Percentiles rank a stretch among this genome's conserved stretches.
Conservation (phyloP, 1,140 invertebrate species). For the Episyrphus balteatus region DNA sequence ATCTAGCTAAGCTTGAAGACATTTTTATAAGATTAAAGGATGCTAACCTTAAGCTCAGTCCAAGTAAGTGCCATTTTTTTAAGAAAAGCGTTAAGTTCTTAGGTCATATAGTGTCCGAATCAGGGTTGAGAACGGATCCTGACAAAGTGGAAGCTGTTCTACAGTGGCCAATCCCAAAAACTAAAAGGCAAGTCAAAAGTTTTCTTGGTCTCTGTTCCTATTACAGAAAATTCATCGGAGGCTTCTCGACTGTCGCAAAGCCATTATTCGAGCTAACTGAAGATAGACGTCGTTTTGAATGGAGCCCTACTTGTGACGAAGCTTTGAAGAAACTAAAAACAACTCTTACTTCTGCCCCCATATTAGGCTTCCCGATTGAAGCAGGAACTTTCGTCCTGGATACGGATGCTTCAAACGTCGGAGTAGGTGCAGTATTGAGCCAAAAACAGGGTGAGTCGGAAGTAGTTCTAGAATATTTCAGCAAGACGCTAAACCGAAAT, state of each 20-base stretch:
- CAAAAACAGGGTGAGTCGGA: slow-evolving; percentile 14
- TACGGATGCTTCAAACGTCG: slow-evolving; percentile 15
- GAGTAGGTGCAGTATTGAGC: slow-evolving; percentile 11
- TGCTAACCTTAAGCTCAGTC: background rate
- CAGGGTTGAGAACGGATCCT: background rate
- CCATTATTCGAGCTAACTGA: background rate
- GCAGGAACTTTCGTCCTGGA: slow-evolving; percentile 12
- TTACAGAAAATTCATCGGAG: slow-evolving; percentile 2
- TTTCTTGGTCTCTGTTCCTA: slow-evolving; percentile 3
- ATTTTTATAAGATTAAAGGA: background rate
- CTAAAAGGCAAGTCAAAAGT: slow-evolving; percentile 1
- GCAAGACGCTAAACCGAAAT: slow-evolving; percentile 26
- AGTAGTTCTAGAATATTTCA: slow-evolving; percentile 19
- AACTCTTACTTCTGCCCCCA: background rate
- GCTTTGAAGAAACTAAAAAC: background rate
- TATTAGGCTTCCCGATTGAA: background rate
- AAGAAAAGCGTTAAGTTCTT: background rate
- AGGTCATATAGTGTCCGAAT: background rate
- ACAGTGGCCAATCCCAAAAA: background rate
- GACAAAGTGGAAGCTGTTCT: background rate
- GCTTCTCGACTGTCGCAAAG: background rate
- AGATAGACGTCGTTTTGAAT: background rate
- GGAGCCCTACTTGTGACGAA: background rate
- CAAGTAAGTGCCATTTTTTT: slow-evolving; percentile 3
- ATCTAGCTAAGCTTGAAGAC: background rate